Base-by-base conservation (phyloP, 1,140 invertebrate species). In the Leptinotarsa defecta region DNA sequence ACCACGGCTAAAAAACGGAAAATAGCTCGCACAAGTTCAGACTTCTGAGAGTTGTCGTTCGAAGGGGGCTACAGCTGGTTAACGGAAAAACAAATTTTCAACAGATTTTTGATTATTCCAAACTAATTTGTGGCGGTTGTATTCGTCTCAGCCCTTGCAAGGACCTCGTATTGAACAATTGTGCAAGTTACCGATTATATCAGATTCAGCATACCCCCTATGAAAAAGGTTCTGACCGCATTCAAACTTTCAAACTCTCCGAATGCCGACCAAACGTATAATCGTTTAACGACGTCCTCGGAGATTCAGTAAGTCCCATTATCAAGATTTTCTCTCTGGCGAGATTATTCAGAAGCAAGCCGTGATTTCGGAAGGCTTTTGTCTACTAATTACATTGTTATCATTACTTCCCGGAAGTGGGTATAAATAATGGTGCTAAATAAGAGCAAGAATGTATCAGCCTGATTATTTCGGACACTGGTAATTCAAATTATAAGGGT, bases 331-430 rank as follows among this genome's bases (percentile, higher is more conserved):
- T 19, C 52, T 17, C 52, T 57, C n/a, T 57, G n/a, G 52, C 52
- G 6, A 57, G 52, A 57, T 57, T 57, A 57, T 57, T 57, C 52
- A 57, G n/a, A 57, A 57, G 17, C n/a, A 57, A 57, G n/a, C 52
- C 52, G 15, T 57, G 52, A 57, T 57, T 57, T 57, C 1, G 52
- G 52, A 57, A 15, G 52, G 52, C 52, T 57, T 57, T 57, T 57
- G 52, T 57, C 52, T 57, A 57, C 52, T 57, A 57, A 57, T 57
- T 57, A 57, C 52, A 57, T 57, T 57, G 52, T 57, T 57, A 57
- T 57, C 52, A 17, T 19, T 15, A 19, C n/a, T 19, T 19, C 4
- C n/a, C n/a, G 15, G 52, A 19, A 57, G 17, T 57, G 15, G 52
- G 52, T 15, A 57, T 57, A 57, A 57, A 57, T 57, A 57, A 57